Percentiles rank a stretch among this genome's conserved stretches.
These are phyloP conservation scores for Eupithecia abbreviata DNA, from an alignment of 2,888 invertebrate species.

Conservation along the genomic window DNA sequence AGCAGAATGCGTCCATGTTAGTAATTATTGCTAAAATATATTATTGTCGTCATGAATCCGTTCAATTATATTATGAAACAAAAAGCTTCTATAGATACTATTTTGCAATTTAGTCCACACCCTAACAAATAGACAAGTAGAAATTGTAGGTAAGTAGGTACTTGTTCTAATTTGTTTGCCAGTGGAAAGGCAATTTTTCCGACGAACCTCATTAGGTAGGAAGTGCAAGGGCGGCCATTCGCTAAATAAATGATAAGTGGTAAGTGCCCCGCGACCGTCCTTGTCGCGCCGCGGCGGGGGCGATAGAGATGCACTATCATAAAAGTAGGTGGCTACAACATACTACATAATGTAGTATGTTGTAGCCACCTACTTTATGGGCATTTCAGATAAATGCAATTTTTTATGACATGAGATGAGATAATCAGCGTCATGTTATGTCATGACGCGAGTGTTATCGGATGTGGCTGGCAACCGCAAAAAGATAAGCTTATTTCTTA, in stretches of 20 bases:
- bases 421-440: neutral
- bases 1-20: neutral
- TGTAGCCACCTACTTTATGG: neutral
- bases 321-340: too few relatives aligned
- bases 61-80: neutral
- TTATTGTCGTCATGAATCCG: neutral
- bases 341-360: neutral
- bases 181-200: neutral
- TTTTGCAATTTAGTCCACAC: neutral
- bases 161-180: constrained; percentile 2
- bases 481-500: neutral
- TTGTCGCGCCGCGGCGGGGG: neutral
- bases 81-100: neutral
- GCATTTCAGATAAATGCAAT: neutral
- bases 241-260: constrained; percentile 14
- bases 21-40: neutral
- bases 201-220: neutral
- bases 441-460: neutral
- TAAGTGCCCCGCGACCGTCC: neutral
- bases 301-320: neutral
- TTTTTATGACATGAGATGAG: neutral
- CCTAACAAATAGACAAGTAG: neutral
- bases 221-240: constrained; percentile 9
- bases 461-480: neutral
- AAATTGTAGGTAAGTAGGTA: neutral